Conservation (phyloP, 2,797 vertebrate genomes). For the Odontamblyopus rebecca region DNA sequence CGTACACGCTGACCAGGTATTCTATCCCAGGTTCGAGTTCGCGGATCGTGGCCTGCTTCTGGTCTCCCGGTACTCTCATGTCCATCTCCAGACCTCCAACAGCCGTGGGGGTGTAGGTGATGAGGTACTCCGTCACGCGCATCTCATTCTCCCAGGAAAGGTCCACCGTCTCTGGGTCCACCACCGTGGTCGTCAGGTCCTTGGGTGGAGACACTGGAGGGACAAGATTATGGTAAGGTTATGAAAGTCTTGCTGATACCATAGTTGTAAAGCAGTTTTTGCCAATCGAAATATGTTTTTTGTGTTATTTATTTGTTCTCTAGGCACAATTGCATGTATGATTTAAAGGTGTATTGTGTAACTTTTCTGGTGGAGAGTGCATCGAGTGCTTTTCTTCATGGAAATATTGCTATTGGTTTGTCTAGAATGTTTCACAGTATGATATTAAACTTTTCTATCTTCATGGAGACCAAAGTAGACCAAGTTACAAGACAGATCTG, state of each 20-base stretch:
- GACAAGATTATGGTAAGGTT: neutral
- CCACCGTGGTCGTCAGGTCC: slow-evolving; percentile 86
- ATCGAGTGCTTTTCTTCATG: no score
- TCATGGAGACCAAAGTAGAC: no score
- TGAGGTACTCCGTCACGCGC: slow-evolving; percentile 86
- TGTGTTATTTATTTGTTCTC: no score
- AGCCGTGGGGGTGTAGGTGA: slow-evolving; percentile 88
- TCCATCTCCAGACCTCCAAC: slow-evolving; percentile 89
- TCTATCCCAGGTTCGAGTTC: slow-evolving; percentile 95
- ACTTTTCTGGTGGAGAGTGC: no score
- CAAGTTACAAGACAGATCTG: no score
- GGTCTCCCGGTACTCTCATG: slow-evolving; percentile 88
- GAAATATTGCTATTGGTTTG: no score
- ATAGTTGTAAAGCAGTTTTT: neutral
- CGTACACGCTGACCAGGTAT: slow-evolving; percentile 95
- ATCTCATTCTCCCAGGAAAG: slow-evolving; percentile 94
- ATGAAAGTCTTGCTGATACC: neutral
- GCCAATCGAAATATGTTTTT: neutral
- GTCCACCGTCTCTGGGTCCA: slow-evolving; percentile 90
- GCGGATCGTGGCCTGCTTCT: slow-evolving; percentile 83
- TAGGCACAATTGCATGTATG: no score
- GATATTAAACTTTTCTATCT: no score
- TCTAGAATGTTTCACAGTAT: no score
- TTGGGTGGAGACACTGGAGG: slow-evolving; percentile 90
- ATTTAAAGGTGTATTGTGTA: no score